Evolutionary conservation across 2,888 invertebrate species (phyloP).

Genomic region (Polyploca ridens): DNA sequence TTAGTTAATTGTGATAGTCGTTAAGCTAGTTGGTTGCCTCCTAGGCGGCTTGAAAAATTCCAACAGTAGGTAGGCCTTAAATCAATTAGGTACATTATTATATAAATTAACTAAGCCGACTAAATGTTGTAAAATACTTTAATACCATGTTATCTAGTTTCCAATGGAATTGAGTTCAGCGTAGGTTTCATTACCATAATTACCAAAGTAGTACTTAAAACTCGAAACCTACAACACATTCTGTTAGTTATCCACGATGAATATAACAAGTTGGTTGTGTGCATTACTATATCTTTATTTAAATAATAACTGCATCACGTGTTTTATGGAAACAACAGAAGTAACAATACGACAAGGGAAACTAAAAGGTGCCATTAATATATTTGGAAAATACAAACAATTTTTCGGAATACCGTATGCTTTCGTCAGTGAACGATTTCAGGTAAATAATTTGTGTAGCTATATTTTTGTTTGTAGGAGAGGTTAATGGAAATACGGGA

Average conservation of each 20-base stretch:
- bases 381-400: conserved; percentile 24
- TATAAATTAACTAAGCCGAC: too few relatives aligned
- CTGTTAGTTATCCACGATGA: neutral
- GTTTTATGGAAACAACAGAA: neutral
- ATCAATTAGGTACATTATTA: too few relatives aligned
- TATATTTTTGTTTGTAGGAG: neutral
- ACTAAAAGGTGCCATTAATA: conserved; percentile 28
- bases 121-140: neutral
- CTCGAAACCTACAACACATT: neutral
- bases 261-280: neutral
- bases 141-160: neutral
- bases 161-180: neutral
- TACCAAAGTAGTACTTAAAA: neutral
- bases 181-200: neutral
- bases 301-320: neutral
- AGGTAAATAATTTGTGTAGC: conserved; percentile 22
- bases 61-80: too few relatives aligned
- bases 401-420: conserved; percentile 49
- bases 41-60: too few relatives aligned
- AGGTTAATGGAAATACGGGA: too few relatives aligned
- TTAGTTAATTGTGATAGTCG: too few relatives aligned
- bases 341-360: conserved; percentile 35
- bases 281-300: neutral
- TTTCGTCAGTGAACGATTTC: conserved; percentile 32
- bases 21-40: too few relatives aligned